These are phyloP conservation scores for Siniperca undulata DNA, from an alignment of 2,797 vertebrate species.

Conservation along the genomic window DNA sequence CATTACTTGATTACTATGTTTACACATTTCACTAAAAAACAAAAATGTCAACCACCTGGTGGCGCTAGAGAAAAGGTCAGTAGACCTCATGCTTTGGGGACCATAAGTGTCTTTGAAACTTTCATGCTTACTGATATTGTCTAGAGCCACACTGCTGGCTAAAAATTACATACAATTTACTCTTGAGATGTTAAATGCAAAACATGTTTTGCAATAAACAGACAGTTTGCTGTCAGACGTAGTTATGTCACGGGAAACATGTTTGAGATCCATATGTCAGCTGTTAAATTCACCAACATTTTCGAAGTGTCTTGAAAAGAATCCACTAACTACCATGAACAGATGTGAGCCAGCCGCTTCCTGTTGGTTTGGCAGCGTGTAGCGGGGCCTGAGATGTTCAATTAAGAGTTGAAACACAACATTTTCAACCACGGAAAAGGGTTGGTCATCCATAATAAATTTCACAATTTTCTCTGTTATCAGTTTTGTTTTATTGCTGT, in stretches of 20 bases:
- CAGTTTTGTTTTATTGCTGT: conserved; percentile 8
- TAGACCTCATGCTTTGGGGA: background rate
- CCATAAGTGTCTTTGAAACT: background rate
- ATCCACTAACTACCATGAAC: conserved; percentile 4
- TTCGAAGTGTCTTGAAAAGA: conserved; percentile 3
- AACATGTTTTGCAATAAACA: background rate
- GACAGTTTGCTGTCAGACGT: background rate
- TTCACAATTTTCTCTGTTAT: conserved; percentile 9
- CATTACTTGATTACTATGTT: background rate
- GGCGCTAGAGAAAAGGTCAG: background rate
- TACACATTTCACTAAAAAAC: background rate
- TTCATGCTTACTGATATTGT: background rate
- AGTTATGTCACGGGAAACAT: background rate
- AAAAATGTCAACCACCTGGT: background rate
- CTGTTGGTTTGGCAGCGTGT: conserved; percentile 8
- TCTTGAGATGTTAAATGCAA: background rate
- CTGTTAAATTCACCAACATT: conserved; percentile 7
- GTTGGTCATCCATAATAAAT: conserved; percentile 18
- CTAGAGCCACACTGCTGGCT: background rate
- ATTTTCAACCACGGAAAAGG: conserved; percentile 16
- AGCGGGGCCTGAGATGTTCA: conserved; percentile 1
- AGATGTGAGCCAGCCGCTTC: conserved; percentile 31
- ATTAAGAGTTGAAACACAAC: conserved; percentile 23
- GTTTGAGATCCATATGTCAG: conserved; percentile 1
- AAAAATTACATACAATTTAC: background rate